Evolutionary conservation across 2,797 vertebrate species (phyloP).

Genomic region (Coreius guichenoti): DNA sequence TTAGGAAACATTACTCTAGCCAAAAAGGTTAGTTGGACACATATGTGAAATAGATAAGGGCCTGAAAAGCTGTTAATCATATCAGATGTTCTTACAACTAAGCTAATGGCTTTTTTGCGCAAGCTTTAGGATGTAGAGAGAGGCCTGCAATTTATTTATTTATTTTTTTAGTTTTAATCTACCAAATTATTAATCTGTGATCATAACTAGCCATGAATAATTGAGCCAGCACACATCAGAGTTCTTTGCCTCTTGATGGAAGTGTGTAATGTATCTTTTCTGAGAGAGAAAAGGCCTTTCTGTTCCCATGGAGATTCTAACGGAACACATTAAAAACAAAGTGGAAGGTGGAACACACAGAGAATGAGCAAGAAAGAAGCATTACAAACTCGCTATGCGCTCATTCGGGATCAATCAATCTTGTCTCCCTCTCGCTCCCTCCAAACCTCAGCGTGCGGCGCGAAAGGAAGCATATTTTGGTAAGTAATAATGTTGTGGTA

Average conservation of each 20-base stretch:
- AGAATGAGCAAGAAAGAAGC: slow-evolving; percentile 70
- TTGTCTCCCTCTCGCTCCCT: slow-evolving; percentile 52
- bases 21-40: slow-evolving; percentile 58
- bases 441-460: slow-evolving; percentile 40
- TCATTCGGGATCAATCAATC: slow-evolving; percentile 79
- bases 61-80: slow-evolving; percentile 53
- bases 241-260: slow-evolving; percentile 48
- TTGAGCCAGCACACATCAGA: slow-evolving; percentile 51
- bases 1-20: slow-evolving; percentile 55
- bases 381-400: slow-evolving; percentile 68
- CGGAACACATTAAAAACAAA: slow-evolving; percentile 48
- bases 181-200: slow-evolving; percentile 62
- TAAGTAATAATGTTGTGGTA: slow-evolving; percentile 74
- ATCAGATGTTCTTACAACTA: slow-evolving; percentile 43
- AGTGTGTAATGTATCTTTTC: slow-evolving; percentile 47
- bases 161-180: slow-evolving; percentile 51
- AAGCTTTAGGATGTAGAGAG: slow-evolving; percentile 12
- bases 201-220: slow-evolving; percentile 62
- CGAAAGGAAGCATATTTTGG: slow-evolving; percentile 66
- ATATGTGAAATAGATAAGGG: slow-evolving; percentile 55
- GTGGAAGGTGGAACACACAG: slow-evolving; percentile 47
- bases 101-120: slow-evolving; percentile 52
- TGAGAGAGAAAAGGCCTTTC: slow-evolving; percentile 43
- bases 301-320: slow-evolving; percentile 60
- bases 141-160: slow-evolving; percentile 42